Evolutionary conservation across 2,797 vertebrate genomes (phyloP).

Genomic region (Acanthurus lineatus): DNA sequence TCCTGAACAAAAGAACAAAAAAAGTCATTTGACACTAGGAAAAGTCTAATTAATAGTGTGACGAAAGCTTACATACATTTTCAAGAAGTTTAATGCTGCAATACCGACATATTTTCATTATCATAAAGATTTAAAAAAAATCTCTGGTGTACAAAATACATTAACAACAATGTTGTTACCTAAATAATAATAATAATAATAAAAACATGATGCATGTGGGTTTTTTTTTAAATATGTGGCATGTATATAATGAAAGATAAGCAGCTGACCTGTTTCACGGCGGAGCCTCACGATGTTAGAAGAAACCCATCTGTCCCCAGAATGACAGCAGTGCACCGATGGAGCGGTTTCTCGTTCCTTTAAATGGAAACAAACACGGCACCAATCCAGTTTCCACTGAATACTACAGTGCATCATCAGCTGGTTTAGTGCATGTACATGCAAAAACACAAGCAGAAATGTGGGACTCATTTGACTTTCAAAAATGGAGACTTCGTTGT

Average conservation of each 20-base stretch:
- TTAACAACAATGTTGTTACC: too few relatives aligned
- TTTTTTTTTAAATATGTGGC: too few relatives aligned
- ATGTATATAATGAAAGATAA: neutral
- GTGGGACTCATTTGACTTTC: constrained; percentile 45
- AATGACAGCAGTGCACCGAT: neutral
- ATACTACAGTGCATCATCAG: neutral
- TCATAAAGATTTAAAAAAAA: too few relatives aligned
- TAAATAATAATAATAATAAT: too few relatives aligned
- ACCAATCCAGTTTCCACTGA: neutral
- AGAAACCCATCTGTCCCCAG: neutral
- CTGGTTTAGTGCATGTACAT: neutral
- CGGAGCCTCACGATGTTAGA: neutral
- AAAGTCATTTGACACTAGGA: neutral
- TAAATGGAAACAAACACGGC: neutral
- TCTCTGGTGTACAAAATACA: too few relatives aligned
- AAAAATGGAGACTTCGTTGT: constrained; percentile 6
- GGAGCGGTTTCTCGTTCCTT: neutral
- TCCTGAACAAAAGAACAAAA: constrained; percentile 25
- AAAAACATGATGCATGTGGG: too few relatives aligned
- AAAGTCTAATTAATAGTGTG: too few relatives aligned
- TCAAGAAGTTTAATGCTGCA: too few relatives aligned
- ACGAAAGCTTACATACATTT: too few relatives aligned
- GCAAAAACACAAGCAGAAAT: constrained; percentile 5
- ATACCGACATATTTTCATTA: too few relatives aligned
- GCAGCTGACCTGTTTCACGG: constrained; percentile 32